Base-by-base conservation (phyloP, 2,888 invertebrate genomes). In the Pediacus dermestoides region DNA sequence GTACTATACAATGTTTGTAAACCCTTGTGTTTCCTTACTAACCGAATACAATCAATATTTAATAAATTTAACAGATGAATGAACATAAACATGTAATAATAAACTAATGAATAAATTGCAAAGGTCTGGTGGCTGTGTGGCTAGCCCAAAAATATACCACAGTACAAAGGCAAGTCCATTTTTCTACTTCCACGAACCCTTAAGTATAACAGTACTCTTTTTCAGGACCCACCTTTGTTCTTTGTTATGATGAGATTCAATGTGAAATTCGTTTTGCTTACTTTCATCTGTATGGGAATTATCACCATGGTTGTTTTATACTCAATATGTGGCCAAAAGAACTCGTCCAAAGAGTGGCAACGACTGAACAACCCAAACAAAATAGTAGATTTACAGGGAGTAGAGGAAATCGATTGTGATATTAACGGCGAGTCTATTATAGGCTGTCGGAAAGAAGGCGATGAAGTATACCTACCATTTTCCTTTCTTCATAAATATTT, bases 401-500 rank as follows among this genome's bases (percentile, higher is more conserved):
- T 73, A 43, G 81, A 82, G 61, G 84, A 85, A 61, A 85, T 90
- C 55, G 88, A 88, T 61, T 94, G 94, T 66, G 74, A 81, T 48
- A 92, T 94, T 62, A 93, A 94, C 71, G 89, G 87, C 23, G 89
- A 90, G 60, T 87, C 86, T 42, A 43, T 57, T 4, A 55, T 64
- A 34, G 53, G 53, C 3, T 64, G 64, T 45, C 50, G 58, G 9
- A 63, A 62, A 39, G 63, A 64, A 51, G 64, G 79, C n/a, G 83
- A 84, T 55, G 91, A 93, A 71, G 85, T 95, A 16, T 94, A 83
- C 67, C 72, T 95, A 56, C 95, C 95, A 12, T 95, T 94, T 71
- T 85, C 88, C 28, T 93, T 95, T 65, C 75, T 95, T 55, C 85
- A 87, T 61, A 90, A 87, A 67, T 94, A 95, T 71, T 95, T 94